phyloP scores from a whole-genome alignment of 2,888 invertebrate genomes.

The Phaedon cochleariae region DNA sequence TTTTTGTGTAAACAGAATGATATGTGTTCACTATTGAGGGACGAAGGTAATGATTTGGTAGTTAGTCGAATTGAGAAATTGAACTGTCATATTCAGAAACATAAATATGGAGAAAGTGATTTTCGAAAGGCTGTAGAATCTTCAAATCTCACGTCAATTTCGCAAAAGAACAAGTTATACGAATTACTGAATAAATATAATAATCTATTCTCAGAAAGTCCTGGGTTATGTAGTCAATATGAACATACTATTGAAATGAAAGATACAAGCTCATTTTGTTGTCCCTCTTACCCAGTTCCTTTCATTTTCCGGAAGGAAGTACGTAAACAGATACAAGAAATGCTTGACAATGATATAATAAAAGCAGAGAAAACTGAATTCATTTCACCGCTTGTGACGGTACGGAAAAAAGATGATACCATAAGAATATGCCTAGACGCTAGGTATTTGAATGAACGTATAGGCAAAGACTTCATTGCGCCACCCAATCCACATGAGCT shows the following conservation, averaged over 20 bases:
- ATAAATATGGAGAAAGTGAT: neutral
- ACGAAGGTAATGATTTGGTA: too few species aligned
- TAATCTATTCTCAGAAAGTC: neutral
- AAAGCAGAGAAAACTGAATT: neutral
- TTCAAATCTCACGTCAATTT: neutral
- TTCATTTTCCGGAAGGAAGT: neutral
- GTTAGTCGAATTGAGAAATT: neutral
- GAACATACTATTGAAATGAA: neutral
- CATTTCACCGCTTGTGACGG: neutral
- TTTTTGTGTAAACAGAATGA: neutral
- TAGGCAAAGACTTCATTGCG: neutral
- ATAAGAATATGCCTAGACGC: neutral
- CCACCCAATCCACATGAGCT: constrained; percentile 11
- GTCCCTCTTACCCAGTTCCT: constrained; percentile 9
- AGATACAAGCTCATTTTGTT: neutral
- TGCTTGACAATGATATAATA: neutral
- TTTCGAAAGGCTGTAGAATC: neutral
- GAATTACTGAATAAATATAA: neutral
- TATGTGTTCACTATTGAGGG: neutral
- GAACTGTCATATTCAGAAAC: neutral
- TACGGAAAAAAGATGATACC: neutral
- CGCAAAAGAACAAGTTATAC: neutral
- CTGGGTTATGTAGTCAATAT: neutral
- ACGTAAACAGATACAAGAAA: neutral
- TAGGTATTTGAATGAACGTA: neutral